Conservation (phyloP, 2,797 vertebrate species). For the Galaxias olidus region DNA sequence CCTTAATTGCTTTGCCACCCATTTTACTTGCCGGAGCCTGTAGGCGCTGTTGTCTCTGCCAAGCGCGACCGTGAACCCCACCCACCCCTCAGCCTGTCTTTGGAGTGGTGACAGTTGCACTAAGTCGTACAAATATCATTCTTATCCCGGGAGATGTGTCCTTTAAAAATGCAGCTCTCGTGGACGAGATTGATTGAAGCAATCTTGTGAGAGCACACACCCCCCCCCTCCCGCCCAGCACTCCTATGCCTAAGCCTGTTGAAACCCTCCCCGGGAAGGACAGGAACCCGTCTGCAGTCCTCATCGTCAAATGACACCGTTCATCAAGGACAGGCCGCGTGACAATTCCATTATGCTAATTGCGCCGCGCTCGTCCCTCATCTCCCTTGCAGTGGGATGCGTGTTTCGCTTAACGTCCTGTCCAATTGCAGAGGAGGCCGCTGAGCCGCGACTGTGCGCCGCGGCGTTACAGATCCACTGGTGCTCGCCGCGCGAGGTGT, state of each 20-base stretch:
- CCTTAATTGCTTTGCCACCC: too few species aligned
- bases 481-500: too few species aligned
- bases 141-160: background rate
- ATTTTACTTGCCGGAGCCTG: too few species aligned
- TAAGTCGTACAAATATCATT: background rate
- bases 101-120: background rate
- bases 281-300: constrained; percentile 2
- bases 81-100: too few species aligned
- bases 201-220: constrained; percentile 6
- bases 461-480: too few species aligned
- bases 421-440: background rate
- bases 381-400: background rate
- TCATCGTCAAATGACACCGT: constrained; percentile 3
- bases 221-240: too few species aligned
- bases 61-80: too few species aligned
- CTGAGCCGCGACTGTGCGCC: too few species aligned
- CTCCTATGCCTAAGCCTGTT: background rate
- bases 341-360: constrained; percentile 15
- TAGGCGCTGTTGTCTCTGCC: too few species aligned
- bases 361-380: background rate
- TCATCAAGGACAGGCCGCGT: background rate
- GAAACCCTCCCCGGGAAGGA: background rate
- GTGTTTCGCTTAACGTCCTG: background rate
- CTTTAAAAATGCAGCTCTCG: constrained; percentile 9
- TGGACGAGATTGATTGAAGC: constrained; percentile 9